Percentiles rank a stretch among this genome's conserved stretches.
Evolutionary conservation across 2,888 invertebrate species (phyloP).

Genomic region (Clivina fossor): DNA sequence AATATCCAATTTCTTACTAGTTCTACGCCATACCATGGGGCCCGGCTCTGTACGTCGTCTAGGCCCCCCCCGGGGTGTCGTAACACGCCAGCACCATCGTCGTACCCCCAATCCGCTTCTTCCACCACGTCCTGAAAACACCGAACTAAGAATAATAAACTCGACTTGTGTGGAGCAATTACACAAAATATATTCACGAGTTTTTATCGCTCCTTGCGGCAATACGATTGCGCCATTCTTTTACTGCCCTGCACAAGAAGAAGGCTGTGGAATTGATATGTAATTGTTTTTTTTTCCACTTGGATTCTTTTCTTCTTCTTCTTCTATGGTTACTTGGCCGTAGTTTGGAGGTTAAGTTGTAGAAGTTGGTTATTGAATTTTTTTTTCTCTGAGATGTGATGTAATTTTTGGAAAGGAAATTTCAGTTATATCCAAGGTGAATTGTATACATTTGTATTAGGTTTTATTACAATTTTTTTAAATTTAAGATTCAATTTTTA

Average conservation of each 20-base stretch:
- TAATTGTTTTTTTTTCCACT: constrained; percentile 50
- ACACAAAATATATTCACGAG: constrained; percentile 57
- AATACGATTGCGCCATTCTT: constrained; percentile 53
- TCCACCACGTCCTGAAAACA: constrained; percentile 41
- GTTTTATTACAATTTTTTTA: too few species aligned
- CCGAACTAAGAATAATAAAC: constrained; percentile 54
- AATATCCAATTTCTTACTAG: too few species aligned
- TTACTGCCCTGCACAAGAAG: constrained; percentile 52
- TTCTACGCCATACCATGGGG: too few species aligned
- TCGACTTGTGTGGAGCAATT: constrained; percentile 55
- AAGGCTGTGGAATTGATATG: constrained; percentile 52
- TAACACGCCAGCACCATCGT: constrained; percentile 53
- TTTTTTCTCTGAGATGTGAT: too few species aligned
- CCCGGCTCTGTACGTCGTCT: constrained; percentile 34
- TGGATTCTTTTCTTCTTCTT: neutral
- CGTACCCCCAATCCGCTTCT: constrained; percentile 33
- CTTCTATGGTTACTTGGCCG: constrained; percentile 14
- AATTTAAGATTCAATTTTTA: too few species aligned
- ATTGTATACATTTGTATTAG: too few species aligned
- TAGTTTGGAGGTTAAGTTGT: constrained; percentile 19
- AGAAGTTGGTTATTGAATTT: constrained; percentile 31
- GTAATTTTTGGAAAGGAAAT: constrained; percentile 21
- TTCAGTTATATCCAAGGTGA: too few species aligned
- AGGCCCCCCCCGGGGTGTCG: constrained; percentile 52
- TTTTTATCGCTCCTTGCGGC: constrained; percentile 57